A percentile compares a stretch with the other conserved stretches of the same genome.
These are phyloP conservation scores for Morbakka virulenta DNA, from an alignment of 30 jellyfish, hydroid and myxozoan genomes.

Conservation along the genomic window DNA sequence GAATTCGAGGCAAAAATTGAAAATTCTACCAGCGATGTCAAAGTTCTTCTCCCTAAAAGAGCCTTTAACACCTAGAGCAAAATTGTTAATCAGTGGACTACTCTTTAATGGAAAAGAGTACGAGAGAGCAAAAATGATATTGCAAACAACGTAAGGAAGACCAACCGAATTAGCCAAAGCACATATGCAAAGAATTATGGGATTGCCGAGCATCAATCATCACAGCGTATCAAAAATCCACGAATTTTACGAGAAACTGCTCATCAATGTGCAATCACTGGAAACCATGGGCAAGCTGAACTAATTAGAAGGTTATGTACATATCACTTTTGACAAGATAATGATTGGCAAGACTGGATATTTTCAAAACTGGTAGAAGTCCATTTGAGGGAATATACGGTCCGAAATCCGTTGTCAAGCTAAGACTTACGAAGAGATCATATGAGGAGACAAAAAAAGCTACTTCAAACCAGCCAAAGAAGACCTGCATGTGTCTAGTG, in stretches of 20 bases:
- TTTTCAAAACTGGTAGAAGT: conserved; percentile 46
- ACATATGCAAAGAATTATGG: conserved; percentile 45
- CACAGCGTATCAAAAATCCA: conserved; percentile 21
- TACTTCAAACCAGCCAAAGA: conserved; percentile 22
- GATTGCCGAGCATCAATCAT: conserved; percentile 46
- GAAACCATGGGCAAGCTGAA: conserved; percentile 74
- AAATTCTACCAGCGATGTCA: conserved; percentile 21
- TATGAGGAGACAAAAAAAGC: too few species aligned
- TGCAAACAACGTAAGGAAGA: conserved; percentile 38
- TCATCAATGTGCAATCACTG: conserved; percentile 55
- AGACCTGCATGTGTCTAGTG: too few species aligned
- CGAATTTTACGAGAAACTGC: conserved; percentile 40
- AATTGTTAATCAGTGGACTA: conserved; percentile 23
- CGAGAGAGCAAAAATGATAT: conserved; percentile 31
- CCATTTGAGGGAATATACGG: conserved; percentile 41
- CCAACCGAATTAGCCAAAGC: conserved; percentile 66
- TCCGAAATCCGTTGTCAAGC: conserved; percentile 59
- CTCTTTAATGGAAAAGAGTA: conserved; percentile 36
- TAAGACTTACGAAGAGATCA: too few species aligned
- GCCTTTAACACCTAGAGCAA: background rate
- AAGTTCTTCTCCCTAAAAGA: conserved; percentile 42
- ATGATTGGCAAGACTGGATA: conserved; percentile 72
- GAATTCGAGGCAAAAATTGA: conserved; percentile 39
- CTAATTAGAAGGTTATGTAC: conserved; percentile 43
- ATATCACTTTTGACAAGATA: conserved; percentile 69